Evolutionary conservation across 2,113 vertebrate genomes (phyloP), one percentile per base, ranked within the genome.

Genomic region (Zingel zingel): DNA sequence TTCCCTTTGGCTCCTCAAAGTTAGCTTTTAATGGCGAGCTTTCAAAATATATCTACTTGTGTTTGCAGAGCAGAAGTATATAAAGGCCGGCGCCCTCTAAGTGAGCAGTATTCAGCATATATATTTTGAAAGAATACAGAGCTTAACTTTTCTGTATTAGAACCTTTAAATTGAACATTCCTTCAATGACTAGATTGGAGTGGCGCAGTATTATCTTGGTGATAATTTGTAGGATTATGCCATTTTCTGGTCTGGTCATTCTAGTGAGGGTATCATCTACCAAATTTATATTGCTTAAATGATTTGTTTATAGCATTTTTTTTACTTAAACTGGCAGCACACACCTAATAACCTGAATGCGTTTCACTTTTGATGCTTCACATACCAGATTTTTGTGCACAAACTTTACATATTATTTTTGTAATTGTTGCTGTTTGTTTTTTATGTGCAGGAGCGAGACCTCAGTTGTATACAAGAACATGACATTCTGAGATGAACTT

Each of bases 381-480:
- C 13, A 33, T 13, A 76, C 64, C 87, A 84, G 79, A 23, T 2
- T 39, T 78, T n/a, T 86, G 58, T 73, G 77, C 79, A 53, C 27
- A 84, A 21, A 43, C 48, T 82, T 82, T 74, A 70, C 64, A 79
- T 80, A 18, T 84, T 90, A 82, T 89, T 91, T 89, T 83, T 90
- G 63, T 88, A 80, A 72, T 43, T 78, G 69, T 89, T 71, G 66
- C 82, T 74, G 67, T 81, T 79, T 39, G 9, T 43, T 88, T 89
- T 88, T 39, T 89, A 87, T 89, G 83, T 89, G 72, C 83, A 65
- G 79, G 82, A 89, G 72, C 67, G 56, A 79, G 56, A 84, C 59
- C 82, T 86, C 59, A 65, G 83, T 86, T 89, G 76, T 77, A 53
- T 82, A 62, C 86, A 77, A 74, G 85, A 91, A 87, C 89, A 81